Conservation (phyloP, 2,113 vertebrate species). For the Pardalotus punctatus region DNA sequence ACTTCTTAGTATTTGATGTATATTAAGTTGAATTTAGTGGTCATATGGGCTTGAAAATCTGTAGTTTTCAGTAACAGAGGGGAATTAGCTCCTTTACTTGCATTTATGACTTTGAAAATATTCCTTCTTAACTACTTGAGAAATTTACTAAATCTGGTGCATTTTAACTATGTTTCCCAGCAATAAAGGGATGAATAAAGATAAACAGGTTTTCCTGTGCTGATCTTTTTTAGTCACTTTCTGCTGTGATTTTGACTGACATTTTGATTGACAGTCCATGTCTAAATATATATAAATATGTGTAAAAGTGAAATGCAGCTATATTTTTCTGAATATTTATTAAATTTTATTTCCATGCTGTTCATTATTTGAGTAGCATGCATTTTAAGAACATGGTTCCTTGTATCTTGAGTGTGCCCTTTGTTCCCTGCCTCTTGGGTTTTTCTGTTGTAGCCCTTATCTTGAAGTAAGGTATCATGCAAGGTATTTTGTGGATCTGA, state of each 20-base stretch:
- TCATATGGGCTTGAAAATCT: neutral
- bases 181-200: neutral
- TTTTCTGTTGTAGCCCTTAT: neutral
- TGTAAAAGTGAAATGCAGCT: neutral
- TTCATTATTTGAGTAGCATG: neutral
- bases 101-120: neutral
- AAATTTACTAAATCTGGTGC: neutral
- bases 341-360: neutral
- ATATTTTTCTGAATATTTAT: neutral
- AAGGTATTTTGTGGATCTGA: neutral
- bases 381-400: neutral
- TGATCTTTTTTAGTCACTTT: neutral
- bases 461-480: neutral
- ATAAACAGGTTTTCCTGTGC: neutral
- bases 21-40: neutral
- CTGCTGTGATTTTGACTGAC: neutral
- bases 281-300: neutral
- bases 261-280: neutral
- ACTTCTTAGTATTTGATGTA: neutral
- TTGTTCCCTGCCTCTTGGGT: neutral
- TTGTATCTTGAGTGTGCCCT: rapidly evolving
- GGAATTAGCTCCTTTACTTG: neutral
- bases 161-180: neutral
- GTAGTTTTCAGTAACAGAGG: neutral
- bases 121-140: neutral